Conservation (phyloP, 2,113 vertebrate species). For the Petroica traversi region DNA sequence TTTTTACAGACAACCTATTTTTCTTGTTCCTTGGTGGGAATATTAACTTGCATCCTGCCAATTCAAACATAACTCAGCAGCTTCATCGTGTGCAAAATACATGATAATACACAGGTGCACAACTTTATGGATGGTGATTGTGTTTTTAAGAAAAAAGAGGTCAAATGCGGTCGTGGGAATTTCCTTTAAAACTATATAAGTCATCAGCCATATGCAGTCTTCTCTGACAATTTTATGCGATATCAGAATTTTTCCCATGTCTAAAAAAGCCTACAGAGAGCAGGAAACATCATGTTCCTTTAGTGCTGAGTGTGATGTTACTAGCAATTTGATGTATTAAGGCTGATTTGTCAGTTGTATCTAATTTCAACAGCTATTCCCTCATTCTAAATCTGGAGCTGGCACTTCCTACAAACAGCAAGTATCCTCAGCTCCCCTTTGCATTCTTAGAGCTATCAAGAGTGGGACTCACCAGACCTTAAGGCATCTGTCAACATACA, state of each 20-base stretch:
- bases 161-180: conserved; percentile 29
- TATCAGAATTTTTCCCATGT: conserved; percentile 16
- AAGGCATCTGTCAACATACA: conserved; percentile 37
- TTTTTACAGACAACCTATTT: background rate
- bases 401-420: background rate
- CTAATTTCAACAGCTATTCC: conserved; percentile 29
- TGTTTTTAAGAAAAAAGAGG: background rate
- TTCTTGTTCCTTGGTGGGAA: background rate
- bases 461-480: conserved; percentile 35
- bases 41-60: background rate
- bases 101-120: background rate
- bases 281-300: conserved; percentile 55
- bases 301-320: conserved; percentile 36
- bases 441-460: background rate
- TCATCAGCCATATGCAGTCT: conserved; percentile 14
- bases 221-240: conserved; percentile 17
- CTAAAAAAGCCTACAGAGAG: conserved; percentile 4
- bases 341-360: conserved; percentile 12
- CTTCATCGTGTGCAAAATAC: background rate
- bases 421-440: conserved; percentile 38
- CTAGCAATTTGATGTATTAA: conserved; percentile 35
- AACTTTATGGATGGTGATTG: background rate
- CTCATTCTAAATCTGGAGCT: conserved; percentile 22
- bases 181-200: conserved; percentile 37
- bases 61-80: background rate